Base-by-base conservation (phyloP, 2,888 invertebrate species). In the Spialia ferax region DNA sequence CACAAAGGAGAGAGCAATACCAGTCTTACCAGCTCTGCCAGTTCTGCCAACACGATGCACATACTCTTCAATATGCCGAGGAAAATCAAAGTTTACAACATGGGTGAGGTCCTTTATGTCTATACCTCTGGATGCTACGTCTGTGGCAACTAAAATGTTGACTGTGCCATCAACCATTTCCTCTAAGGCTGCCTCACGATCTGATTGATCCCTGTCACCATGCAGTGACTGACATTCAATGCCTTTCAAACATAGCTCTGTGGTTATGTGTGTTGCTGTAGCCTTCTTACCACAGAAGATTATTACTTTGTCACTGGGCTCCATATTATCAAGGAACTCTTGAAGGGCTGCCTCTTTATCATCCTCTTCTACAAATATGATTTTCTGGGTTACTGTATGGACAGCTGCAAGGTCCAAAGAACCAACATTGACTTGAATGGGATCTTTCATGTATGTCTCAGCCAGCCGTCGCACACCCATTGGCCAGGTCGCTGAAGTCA, bases 401-500 rank as follows among this genome's bases (percentile, higher is more conserved):
- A 97, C 97, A 6, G 99, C 98, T 4, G 98, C 97, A 73, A 99
- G 93, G 88, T 99, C 99, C 42, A 96, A 94, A 59, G 96, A 96
- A 0, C 99, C 99, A 23, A 99, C 97, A 84, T 96, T 97, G 0
- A 99, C 97, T 88, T 98, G 98, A 62, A 99, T 95, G 0, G 99
- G 99, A 85, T 98, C 96, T 64, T 95, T 96, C 96, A 98, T 97
- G 82, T 99, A 99, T 1, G 96, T 96, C 72, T 96, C 95, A 0
- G 98, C 99, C 50, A 99, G 91, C 18, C 97, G 94, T 15, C 98
- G 95, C 0, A 99, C 99, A 50, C 96, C 97, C 63, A 95, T 91
- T 0, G 99, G 99, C 99, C 99, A 99, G 0, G 99, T 99, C 13
- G 99, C 99, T 82, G 97, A 97, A 0, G 99, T 99, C 98, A 99